Base-by-base conservation (phyloP, 2,797 vertebrate genomes). In the Neoniphon sammara region DNA sequence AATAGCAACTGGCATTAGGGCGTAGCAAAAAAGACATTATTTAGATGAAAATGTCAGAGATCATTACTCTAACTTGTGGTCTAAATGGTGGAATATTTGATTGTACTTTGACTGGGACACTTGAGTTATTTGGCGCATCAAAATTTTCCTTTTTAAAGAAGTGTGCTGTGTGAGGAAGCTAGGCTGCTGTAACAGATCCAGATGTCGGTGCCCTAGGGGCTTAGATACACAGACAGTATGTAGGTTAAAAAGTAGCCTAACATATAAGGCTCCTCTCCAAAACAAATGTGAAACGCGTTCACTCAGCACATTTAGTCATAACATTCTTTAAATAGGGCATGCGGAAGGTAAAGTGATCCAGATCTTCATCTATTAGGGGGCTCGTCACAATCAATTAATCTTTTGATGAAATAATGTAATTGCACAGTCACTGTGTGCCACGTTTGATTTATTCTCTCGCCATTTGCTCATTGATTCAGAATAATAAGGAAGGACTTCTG, bases 401-500 rank as follows among this genome's bases (percentile, higher is more conserved):
- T 54, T 58, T 30, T 68, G 20, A 71, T 55, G 65, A 81, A 39
- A 81, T 70, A 50, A 81, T 69, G 20, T 75, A 55, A 75, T 80
- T 66, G 23, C 30, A 63, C 66, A 25, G 71, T 82, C 36, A 64
- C 65, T 34, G 8, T 23, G 46, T 59, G 66, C 15, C 63, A 63
- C 25, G 7, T 69, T 30, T 52, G 67, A 80, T 78, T 70, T 64
- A 66, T 75, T 67, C 30, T 59, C 2, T 42, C 14, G 20, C 30
- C 62, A 62, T 81, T 69, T 31, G 23, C 55, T 34, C 42, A 77
- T 77, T 72, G 42, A 86, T 75, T 70, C 54, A 60, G 50, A 36
- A 78, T 50, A 53, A 66, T 60, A 61, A 57, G 57, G 53, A 67
- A 39, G 67, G 61, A 64, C 79, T 66, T 75, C 56, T 30, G 61